Conservation (phyloP, 2,888 invertebrate genomes). For the Drosophila anomelani region DNA sequence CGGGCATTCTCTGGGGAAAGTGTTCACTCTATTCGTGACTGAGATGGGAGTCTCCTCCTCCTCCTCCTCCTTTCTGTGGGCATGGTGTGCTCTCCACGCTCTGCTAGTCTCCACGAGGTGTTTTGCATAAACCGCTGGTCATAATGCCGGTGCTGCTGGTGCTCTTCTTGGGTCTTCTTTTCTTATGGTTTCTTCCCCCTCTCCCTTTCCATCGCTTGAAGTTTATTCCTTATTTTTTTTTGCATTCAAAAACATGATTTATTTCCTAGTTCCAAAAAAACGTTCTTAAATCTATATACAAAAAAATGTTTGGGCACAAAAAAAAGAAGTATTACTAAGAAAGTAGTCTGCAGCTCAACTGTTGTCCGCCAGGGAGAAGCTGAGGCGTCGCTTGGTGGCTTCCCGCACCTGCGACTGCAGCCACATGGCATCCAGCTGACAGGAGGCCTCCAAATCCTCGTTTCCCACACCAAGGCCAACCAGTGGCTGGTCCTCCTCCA, state of each 20-base stretch:
- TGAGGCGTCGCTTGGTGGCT: constrained; percentile 71
- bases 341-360: constrained; percentile 37
- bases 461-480: constrained; percentile 23
- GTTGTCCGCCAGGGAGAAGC: constrained; percentile 54
- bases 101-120: constrained; percentile 59
- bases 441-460: constrained; percentile 58
- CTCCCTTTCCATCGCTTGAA: constrained; percentile 2
- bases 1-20: constrained; percentile 44
- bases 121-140: constrained; percentile 52
- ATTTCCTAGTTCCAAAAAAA: constrained; percentile 40
- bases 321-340: neutral
- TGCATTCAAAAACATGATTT: constrained; percentile 47
- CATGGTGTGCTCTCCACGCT: constrained; percentile 49
- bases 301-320: constrained; percentile 34
- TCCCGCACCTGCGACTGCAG: constrained; percentile 58
- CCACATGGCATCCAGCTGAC: constrained; percentile 65
- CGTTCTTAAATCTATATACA: constrained; percentile 31
- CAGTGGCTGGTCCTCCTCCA: constrained; percentile 44
- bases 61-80: neutral
- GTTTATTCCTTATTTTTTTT: neutral
- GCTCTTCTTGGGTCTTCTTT: neutral
- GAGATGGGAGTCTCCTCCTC: neutral
- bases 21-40: neutral
- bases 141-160: neutral
- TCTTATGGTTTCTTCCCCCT: constrained; percentile 53